phyloP scores from a whole-genome alignment of 2,113 vertebrate genomes.

The Larimichthys crocea region DNA sequence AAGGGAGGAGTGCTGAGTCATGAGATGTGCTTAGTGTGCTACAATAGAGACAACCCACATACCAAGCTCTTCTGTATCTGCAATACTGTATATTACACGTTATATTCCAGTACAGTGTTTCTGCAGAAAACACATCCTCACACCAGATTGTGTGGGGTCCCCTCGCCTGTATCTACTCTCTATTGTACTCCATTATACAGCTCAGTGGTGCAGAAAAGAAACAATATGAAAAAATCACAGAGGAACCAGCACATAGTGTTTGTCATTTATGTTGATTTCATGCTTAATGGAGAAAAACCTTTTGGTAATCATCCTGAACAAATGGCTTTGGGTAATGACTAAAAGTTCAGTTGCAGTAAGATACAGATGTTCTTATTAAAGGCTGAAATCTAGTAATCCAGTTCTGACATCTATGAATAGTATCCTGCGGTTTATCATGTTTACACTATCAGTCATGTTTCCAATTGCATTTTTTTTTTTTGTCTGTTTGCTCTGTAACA shows the following conservation, averaged over 20 bases:
- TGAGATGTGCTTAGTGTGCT: constrained; percentile 12
- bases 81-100: neutral
- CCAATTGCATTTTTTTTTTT: neutral
- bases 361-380: neutral
- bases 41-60: neutral
- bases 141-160: neutral
- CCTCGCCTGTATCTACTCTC: neutral
- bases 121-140: neutral
- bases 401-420: neutral
- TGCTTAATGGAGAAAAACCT: constrained; percentile 25
- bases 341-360: neutral
- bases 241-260: constrained; percentile 13
- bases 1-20: constrained; percentile 36
- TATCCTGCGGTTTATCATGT: neutral
- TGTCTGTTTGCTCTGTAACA: neutral
- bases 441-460: neutral
- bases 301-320: neutral
- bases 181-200: neutral
- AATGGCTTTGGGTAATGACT: neutral
- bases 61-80: neutral
- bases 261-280: constrained; percentile 17
- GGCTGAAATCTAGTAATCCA: neutral
- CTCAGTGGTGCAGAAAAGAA: constrained; percentile 41
- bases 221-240: constrained; percentile 12
- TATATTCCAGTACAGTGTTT: neutral